A percentile compares a stretch with the other conserved stretches of the same genome.
Conservation (phyloP, 2,888 invertebrate genomes). For the Esperia sulphurella region DNA sequence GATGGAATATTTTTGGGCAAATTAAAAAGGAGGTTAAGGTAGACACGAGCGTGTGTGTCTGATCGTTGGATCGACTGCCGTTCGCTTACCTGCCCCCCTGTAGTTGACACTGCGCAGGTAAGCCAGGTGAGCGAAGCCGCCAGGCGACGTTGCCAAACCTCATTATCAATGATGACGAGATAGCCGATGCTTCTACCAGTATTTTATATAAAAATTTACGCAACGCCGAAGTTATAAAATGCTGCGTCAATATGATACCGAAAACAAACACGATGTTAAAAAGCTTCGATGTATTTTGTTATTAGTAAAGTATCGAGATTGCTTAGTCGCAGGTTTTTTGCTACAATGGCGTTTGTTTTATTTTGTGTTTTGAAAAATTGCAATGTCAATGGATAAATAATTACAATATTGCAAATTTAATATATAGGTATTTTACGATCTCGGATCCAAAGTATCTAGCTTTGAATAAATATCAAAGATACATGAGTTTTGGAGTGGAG, state of each 20-base stretch:
- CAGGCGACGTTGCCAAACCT: slow-evolving; percentile 73
- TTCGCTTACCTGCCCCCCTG: slow-evolving; percentile 54
- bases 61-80: slow-evolving; percentile 65
- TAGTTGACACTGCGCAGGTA: slow-evolving; percentile 73
- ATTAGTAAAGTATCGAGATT: slow-evolving; percentile 28
- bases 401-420: too few relatives aligned
- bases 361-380: neutral
- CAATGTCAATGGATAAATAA: too few relatives aligned
- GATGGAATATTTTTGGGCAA: slow-evolving; percentile 42
- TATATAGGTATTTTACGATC: too few relatives aligned
- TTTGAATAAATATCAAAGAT: too few relatives aligned
- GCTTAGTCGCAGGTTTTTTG: slow-evolving; percentile 15
- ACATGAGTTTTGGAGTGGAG: too few relatives aligned
- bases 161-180: slow-evolving; percentile 76
- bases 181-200: slow-evolving; percentile 54
- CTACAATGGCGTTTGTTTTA: neutral
- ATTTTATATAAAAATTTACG: slow-evolving; percentile 46
- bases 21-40: slow-evolving; percentile 26
- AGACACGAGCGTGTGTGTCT: slow-evolving; percentile 58
- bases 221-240: slow-evolving; percentile 48
- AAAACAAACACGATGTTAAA: slow-evolving; percentile 22
- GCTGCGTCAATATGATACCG: slow-evolving; percentile 32
- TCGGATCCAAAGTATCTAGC: too few relatives aligned
- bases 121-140: slow-evolving; percentile 66
- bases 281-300: slow-evolving; percentile 38